Evolutionary conservation across 2,797 vertebrate genomes (phyloP), one percentile per base, ranked within the genome.

Genomic region (Sebastes hubbsi): DNA sequence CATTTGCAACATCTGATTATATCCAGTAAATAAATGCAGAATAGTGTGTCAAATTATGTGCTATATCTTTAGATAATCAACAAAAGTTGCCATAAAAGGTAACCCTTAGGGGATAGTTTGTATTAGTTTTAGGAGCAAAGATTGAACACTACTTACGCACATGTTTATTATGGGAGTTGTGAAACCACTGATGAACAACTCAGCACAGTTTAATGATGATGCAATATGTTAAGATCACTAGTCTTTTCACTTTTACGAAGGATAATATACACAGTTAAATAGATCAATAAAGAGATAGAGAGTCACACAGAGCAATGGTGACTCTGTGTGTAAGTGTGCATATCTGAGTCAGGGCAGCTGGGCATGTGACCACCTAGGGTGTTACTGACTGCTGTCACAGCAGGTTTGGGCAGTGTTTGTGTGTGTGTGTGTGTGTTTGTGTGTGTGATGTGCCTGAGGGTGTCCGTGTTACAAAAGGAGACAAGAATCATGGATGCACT

Each of bases 311-410:
- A 38, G 32, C 18, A 34, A 11, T 25, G 29, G 58, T 49, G 16
- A 6, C 42, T 38, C 27, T 58, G n/a, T 76, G 71, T 65, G 8
- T 58, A 34, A 66, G 56, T 81, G 58, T 68, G 52, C 22, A 25
- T 68, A 65, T 80, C 42, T 85, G 81, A 79, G 75, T 84, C 29
- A 75, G 66, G 52, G 38, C 67, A 85, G 70, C 69, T 65, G 79
- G 61, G n/a, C 85, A 85, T 89, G 87, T 91, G 89, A 88, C 86
- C 85, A 91, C 90, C 86, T 64, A 62, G 77, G 82, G 90, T 90
- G 89, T 83, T 77, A 82, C 59, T 87, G 86, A 84, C 82, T 90
- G 83, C 88, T 92, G 88, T 88, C 88, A 87, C 69, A 76, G 85
- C 72, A 84, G 80, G 88, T 89, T 87, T 91, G 66, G 49, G 38